Evolutionary conservation across 2,888 invertebrate species (phyloP).

Genomic region (Anarsia innoxiella): DNA sequence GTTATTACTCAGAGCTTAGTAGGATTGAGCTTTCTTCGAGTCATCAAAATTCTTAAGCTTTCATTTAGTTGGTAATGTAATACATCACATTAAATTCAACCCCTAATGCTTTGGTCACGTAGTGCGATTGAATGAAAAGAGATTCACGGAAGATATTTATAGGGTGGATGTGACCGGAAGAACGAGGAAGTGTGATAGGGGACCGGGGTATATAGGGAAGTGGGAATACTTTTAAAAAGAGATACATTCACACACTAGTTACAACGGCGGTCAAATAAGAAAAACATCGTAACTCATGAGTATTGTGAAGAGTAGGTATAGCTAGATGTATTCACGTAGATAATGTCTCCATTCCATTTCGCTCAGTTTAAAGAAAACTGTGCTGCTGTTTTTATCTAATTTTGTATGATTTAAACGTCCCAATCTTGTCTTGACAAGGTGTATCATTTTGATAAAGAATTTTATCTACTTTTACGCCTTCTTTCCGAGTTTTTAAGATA

Average conservation of each 20-base stretch:
- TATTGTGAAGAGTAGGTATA: background rate
- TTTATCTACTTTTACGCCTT: no score
- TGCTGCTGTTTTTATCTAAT: no score
- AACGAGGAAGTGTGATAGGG: slow-evolving; percentile 5
- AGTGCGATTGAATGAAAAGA: slow-evolving; percentile 9
- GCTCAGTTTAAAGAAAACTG: no score
- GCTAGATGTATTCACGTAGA: no score
- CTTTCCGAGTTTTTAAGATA: slow-evolving; percentile 46
- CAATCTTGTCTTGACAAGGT: no score
- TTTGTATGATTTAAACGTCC: no score
- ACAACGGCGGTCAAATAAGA: background rate
- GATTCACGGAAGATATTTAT: slow-evolving; percentile 11
- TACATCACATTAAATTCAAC: slow-evolving; percentile 3
- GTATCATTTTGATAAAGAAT: slow-evolving; percentile 52
- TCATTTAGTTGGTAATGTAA: background rate
- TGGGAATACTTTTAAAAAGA: background rate
- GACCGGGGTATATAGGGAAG: background rate
- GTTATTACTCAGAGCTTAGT: background rate
- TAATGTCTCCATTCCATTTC: no score
- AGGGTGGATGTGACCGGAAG: slow-evolving; percentile 10
- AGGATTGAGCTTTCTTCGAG: slow-evolving; percentile 6
- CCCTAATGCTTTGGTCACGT: slow-evolving; percentile 10
- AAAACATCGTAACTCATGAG: background rate
- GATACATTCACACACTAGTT: background rate
- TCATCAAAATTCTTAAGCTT: slow-evolving; percentile 6